Evolutionary conservation across 2,888 invertebrate species (phyloP), one percentile per base, ranked within the genome.

Genomic region (Drosophila infuscata): DNA sequence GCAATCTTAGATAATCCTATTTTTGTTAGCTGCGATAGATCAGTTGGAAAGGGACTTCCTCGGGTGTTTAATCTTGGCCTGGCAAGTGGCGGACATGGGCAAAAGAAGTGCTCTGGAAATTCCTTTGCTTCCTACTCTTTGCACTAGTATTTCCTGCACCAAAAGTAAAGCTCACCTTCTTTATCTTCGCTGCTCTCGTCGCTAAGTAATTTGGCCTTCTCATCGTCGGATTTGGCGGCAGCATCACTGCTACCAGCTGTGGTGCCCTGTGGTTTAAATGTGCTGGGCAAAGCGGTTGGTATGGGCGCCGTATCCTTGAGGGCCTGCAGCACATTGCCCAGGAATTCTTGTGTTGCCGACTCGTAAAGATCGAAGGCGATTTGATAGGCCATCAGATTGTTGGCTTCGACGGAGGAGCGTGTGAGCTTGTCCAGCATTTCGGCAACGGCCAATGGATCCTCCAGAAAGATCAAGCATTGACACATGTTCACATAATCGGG

Each of bases 401-500:
- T 96, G 76, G 97, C 96, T 90, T 96, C 95, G 1, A 92, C 84
- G 17, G 94, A 93, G 4, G 97, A 97, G 92, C 96, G 95, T 32
- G 97, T 96, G 0, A 99, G 94, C 93, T 97, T 97, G 91, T 98
- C 98, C 9, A 99, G 94, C 73, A 99, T 96, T 93, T 98, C 97
- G 20, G 99, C 98, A 0, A 99, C 98, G 35, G 98, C 96, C 25
- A 97, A 94, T 0, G 99, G 97, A 93, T 99, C 98, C 92, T 99
- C 99, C 54, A 99, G 94, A 93, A 99, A 99, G 83, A 99, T 99
- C 68, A 99, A 95, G 93, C 99, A 99, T 94, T 99, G 98, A 90
- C 98, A 98, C 97, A 99, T 99, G 93, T 98, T 99, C 25, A 99
- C 99, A 93, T 98, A 99, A 93, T 99, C 99, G 0, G 99, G 98